phyloP scores from a whole-genome alignment of 2,888 invertebrate genomes.

The Notodonta dromedarius region DNA sequence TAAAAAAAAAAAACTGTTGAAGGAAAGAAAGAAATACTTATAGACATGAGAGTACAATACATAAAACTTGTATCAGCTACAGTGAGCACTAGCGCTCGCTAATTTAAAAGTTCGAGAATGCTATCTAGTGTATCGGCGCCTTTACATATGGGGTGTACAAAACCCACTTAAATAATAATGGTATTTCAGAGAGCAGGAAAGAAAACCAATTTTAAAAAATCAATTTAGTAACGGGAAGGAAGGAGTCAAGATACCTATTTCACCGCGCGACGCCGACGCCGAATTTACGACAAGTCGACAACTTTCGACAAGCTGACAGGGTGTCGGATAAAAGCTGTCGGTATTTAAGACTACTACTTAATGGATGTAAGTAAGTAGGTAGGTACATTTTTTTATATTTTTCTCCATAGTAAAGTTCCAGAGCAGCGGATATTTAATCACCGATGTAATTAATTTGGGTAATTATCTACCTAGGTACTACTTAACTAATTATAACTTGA shows the following conservation, averaged over 20 bases:
- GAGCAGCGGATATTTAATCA: too few species aligned
- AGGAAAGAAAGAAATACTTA: too few species aligned
- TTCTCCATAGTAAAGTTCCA: too few species aligned
- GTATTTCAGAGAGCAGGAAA: neutral
- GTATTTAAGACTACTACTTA: neutral
- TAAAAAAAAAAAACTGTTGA: too few species aligned
- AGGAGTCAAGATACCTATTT: constrained; percentile 24
- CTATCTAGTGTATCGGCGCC: neutral
- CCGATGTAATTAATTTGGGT: too few species aligned
- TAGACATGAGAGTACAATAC: too few species aligned
- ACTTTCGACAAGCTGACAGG: constrained; percentile 13
- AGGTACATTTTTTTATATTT: neutral
- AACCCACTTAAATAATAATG: constrained; percentile 1
- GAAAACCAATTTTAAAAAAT: constrained; percentile 15
- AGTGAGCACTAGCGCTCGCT: too few species aligned
- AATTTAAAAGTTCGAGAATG: too few species aligned
- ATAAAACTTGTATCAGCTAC: too few species aligned
- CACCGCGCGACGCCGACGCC: constrained; percentile 12
- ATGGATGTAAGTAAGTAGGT: neutral
- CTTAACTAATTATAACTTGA: too few species aligned
- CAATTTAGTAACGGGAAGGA: constrained; percentile 14
- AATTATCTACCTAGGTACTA: too few species aligned
- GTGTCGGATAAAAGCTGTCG: constrained; percentile 2
- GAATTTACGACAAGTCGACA: constrained; percentile 2
- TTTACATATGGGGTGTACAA: neutral